A percentile compares a stretch with the other conserved stretches of the same genome.
Conservation (phyloP, 2,797 vertebrate genomes). For the Anguilla marmorata region DNA sequence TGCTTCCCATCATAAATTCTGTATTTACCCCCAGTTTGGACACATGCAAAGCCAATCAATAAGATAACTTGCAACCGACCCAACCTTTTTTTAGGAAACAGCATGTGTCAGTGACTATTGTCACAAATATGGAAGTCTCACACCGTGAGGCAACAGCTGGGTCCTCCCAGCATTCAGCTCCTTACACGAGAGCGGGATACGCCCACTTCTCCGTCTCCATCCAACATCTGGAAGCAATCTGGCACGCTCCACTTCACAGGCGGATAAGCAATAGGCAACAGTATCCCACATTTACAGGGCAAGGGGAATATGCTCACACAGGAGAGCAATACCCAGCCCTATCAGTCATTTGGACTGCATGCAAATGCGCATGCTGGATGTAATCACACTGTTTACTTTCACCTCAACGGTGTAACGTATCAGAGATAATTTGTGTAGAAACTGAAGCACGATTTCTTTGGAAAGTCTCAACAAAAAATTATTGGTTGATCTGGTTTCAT, state of each 20-base stretch:
- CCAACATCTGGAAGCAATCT: constrained; percentile 73
- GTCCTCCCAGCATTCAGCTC: constrained; percentile 62
- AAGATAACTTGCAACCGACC: constrained; percentile 37
- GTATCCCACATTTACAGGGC: neutral
- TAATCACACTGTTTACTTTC: neutral
- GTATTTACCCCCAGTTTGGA: constrained; percentile 8
- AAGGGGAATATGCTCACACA: neutral
- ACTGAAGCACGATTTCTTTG: neutral
- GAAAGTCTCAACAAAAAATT: neutral
- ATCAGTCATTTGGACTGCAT: neutral
- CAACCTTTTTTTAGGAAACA: constrained; percentile 9
- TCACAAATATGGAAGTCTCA: constrained; percentile 62
- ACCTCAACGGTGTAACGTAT: neutral
- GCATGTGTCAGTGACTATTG: constrained; percentile 38
- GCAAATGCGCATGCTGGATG: neutral
- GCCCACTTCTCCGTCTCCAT: constrained; percentile 61
- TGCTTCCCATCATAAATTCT: neutral
- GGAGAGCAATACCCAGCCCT: neutral
- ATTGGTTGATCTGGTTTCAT: neutral
- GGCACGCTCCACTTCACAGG: constrained; percentile 25
- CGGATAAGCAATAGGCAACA: constrained; percentile 25
- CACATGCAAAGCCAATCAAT: constrained; percentile 25
- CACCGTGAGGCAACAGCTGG: constrained; percentile 63
- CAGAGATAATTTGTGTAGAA: neutral
- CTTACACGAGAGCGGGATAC: constrained; percentile 71